These are phyloP conservation scores for Ictalurus furcatus DNA, from an alignment of 2,113 vertebrate species.

Conservation along the genomic window DNA sequence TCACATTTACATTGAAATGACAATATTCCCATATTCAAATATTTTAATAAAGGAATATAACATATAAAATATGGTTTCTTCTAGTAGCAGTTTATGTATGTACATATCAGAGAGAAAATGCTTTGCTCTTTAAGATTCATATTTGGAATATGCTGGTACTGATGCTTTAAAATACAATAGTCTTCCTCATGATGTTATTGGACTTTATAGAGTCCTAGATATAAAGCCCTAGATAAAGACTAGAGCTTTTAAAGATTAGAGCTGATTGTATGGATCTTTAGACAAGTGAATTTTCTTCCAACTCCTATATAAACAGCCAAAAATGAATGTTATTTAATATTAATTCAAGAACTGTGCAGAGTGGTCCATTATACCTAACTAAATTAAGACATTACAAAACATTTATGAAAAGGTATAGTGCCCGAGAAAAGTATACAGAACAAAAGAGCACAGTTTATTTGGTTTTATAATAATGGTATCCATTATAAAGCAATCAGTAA, in stretches of 20 bases:
- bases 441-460: conserved; percentile 65
- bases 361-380: background rate
- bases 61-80: background rate
- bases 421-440: background rate
- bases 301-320: background rate
- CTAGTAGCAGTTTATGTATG: background rate
- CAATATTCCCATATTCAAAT: background rate
- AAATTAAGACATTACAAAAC: background rate
- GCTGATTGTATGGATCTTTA: background rate
- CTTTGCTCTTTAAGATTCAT: background rate
- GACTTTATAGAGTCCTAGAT: background rate
- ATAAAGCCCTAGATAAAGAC: background rate
- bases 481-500: conserved; percentile 61
- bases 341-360: background rate
- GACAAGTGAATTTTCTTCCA: background rate
- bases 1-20: background rate
- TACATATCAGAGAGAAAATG: background rate
- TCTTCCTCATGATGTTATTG: background rate
- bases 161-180: background rate
- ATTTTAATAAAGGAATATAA: background rate
- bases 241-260: background rate
- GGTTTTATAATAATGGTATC: conserved; percentile 58
- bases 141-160: background rate
- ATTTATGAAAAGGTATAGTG: background rate
- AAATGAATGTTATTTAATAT: background rate